phyloP scores from a whole-genome alignment of 2,113 vertebrate species.

The Tonatia bakeri region DNA sequence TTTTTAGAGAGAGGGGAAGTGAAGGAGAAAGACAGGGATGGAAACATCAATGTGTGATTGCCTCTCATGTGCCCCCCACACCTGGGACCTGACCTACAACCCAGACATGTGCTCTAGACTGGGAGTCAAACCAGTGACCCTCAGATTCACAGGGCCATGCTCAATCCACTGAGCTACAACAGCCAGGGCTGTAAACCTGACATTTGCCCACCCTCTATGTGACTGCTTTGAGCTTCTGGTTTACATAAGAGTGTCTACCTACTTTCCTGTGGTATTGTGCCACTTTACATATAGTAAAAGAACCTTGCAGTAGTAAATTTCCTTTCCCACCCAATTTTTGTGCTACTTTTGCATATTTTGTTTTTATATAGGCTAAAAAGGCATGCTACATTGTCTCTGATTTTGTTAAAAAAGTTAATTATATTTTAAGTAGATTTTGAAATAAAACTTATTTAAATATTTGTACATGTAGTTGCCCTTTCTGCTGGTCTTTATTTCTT shows the following conservation, averaged over 20 bases:
- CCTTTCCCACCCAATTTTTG: neutral
- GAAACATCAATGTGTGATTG: too few species aligned
- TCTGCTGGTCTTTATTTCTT: neutral
- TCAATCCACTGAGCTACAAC: too few species aligned
- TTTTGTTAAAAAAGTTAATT: neutral
- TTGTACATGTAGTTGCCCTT: neutral
- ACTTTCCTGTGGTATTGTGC: neutral
- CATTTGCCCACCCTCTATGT: neutral
- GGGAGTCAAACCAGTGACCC: too few species aligned
- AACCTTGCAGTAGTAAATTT: neutral
- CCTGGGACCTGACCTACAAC: too few species aligned
- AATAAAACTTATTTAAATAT: neutral
- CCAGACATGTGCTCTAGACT: too few species aligned
- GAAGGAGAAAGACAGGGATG: too few species aligned
- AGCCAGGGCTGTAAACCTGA: neutral
- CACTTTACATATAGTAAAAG: neutral
- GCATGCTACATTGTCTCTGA: neutral
- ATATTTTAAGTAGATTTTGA: neutral
- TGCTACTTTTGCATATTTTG: neutral
- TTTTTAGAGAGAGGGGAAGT: too few species aligned
- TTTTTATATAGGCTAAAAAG: neutral
- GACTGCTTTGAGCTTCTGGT: neutral
- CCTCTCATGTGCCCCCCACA: too few species aligned
- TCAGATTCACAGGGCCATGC: too few species aligned
- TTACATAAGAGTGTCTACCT: neutral